A percentile compares a stretch with the other conserved stretches of the same genome.
phyloP scores from a whole-genome alignment of 1,140 invertebrate genomes.

The Neotoxoptera formosana region DNA sequence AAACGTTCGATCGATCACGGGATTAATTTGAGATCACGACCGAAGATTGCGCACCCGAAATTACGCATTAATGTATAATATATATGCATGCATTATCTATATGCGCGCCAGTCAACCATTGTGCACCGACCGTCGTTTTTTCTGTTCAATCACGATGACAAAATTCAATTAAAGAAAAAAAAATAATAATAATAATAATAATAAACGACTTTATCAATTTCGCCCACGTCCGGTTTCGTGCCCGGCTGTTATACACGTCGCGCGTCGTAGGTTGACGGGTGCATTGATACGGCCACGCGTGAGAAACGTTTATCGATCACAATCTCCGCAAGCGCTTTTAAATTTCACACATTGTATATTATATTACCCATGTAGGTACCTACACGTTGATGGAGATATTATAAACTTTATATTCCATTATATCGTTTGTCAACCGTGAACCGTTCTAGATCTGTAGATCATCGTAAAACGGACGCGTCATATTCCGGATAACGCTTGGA shows the following conservation, averaged over 20 bases:
- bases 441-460: not conserved
- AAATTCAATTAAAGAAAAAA: conserved; percentile 54
- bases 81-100: not conserved
- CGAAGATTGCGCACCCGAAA: not conserved
- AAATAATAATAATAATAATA: too few relatives aligned
- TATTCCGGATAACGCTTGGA: not conserved
- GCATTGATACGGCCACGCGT: conserved; percentile 21
- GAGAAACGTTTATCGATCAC: conserved; percentile 19
- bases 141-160: conserved; percentile 49
- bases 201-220: conserved; percentile 49
- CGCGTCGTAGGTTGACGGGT: not conserved
- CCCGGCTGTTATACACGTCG: not conserved
- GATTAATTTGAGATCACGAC: conserved; percentile 29
- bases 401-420: not conserved
- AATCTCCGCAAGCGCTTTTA: conserved; percentile 5
- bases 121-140: not conserved
- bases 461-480: not conserved
- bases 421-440: not conserved
- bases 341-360: conserved; percentile 14
- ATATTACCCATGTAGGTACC: not conserved
- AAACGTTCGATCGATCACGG: conserved; percentile 39
- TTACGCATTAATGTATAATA: conserved; percentile 13
- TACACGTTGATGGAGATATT: not conserved
- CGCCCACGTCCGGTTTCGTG: conserved; percentile 24
- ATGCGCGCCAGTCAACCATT: not conserved